phyloP scores from a whole-genome alignment of 2,113 vertebrate genomes.

The Eleginops maclovinus region DNA sequence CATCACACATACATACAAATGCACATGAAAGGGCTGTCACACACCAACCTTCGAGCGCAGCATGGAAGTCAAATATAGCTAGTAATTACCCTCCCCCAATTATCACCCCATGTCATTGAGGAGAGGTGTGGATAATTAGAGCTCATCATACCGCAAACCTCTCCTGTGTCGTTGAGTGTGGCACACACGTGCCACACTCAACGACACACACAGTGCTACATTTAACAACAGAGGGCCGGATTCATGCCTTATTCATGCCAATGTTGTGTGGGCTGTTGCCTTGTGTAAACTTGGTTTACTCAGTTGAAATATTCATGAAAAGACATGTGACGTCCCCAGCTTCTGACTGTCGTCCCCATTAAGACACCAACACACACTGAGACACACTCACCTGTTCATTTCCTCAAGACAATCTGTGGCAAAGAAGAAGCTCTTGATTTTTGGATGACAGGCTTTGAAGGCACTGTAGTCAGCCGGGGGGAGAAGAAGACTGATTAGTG shows the following conservation, averaged over 20 bases:
- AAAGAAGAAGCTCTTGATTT: conserved; percentile 95
- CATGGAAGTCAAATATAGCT: conserved; percentile 68
- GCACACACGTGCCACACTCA: conserved; percentile 30
- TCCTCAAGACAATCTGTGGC: conserved; percentile 93
- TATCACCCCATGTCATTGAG: conserved; percentile 67
- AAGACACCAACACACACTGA: conserved; percentile 19
- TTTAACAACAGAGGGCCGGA: conserved; percentile 45
- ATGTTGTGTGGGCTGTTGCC: conserved; percentile 55
- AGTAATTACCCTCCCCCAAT: conserved; percentile 70
- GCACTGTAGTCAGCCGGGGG: conserved; percentile 81
- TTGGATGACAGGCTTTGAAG: conserved; percentile 94
- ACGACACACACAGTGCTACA: conserved; percentile 23
- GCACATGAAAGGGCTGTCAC: conserved; percentile 23
- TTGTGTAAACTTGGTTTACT: conserved; percentile 71
- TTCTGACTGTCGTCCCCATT: conserved; percentile 43
- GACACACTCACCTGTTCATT: conserved; percentile 90
- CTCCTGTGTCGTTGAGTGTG: no score
- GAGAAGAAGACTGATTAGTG: conserved; percentile 64
- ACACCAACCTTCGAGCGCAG: conserved; percentile 29
- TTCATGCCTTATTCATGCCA: conserved; percentile 72
- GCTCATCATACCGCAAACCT: conserved; percentile 72
- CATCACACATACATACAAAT: conserved; percentile 14
- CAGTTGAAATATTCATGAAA: conserved; percentile 71
- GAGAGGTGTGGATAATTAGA: conserved; percentile 76
- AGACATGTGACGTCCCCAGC: conserved; percentile 42